Evolutionary conservation across 2,888 invertebrate genomes (phyloP), one percentile per base, ranked within the genome.

Genomic region (Mythimna lalbum): DNA sequence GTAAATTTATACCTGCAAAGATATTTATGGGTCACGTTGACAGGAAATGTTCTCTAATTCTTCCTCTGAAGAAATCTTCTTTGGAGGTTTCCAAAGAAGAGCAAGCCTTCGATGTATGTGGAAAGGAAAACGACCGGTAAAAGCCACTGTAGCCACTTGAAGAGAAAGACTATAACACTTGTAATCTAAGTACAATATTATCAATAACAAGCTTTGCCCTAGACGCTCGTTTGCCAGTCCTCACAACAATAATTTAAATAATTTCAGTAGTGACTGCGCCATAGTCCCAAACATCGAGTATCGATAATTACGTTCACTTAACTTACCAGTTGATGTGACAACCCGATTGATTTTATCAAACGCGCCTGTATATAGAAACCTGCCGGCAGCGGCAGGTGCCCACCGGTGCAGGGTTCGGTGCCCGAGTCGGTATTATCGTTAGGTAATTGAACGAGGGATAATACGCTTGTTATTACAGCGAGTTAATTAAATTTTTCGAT

Each of bases 371-470:
- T 81, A 75, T 72, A 80, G 80, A 75, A 81, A 86, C 84, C 74
- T 73, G 81, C 73, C 47, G 72, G 80, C 82, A 78, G 81, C 47
- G 72, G 80, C 82, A 78, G 81, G 79, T 81, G 85, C 69, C 47
- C 0, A 79, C 83, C 80, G 84, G 82, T 85, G 85, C 73, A 69
- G 64, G 74, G 82, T 77, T 82, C 83, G 81, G 73, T 86, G 80
- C 64, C 81, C 78, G 71, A 50, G 65, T 76, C 82, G 69, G 76
- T 80, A 80, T 81, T 81, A 87, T 81, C 78, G 84, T 86, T 85
- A 85, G 81, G 84, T 86, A 85, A 86, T 85, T 84, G 84, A 81
- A 86, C 81, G 82, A 81, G 65, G 85, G 76, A 82, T 82, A 83
- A 83, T 84, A 80, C 76, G 65, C 76, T 68, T 76, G 79, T 81